A percentile compares a stretch with the other conserved stretches of the same genome.
These are phyloP conservation scores for Panulirus ornatus DNA, from an alignment of 1,140 invertebrate genomes.

Conservation along the genomic window DNA sequence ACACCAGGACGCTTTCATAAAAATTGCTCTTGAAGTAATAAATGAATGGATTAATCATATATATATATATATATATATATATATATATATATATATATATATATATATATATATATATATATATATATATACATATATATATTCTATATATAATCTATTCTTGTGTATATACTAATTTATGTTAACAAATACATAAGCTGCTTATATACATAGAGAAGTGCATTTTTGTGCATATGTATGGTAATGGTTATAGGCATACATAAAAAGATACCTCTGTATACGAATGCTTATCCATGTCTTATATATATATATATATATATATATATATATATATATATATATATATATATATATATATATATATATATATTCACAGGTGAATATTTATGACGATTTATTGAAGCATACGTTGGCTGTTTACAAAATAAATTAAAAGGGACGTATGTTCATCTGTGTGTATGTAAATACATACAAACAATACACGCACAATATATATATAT, in stretches of 20 bases:
- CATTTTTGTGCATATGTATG: slow-evolving; percentile 20
- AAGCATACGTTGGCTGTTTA: neutral
- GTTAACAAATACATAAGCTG: neutral
- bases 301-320: slow-evolving; percentile 50
- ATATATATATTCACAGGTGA: slow-evolving; percentile 19
- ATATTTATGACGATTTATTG: slow-evolving; percentile 34
- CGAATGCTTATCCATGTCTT: too few relatives aligned
- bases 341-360: slow-evolving; percentile 53
- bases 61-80: neutral
- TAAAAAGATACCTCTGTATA: slow-evolving; percentile 40
- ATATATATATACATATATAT: slow-evolving; percentile 49
- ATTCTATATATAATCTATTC: slow-evolving; percentile 43
- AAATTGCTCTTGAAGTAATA: too few relatives aligned
- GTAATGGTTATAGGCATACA: neutral
- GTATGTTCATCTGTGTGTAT: neutral
- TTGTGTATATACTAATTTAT: neutral
- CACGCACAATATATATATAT: too few relatives aligned
- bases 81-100: slow-evolving; percentile 51
- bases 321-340: slow-evolving; percentile 52
- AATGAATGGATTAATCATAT: neutral
- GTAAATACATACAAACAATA: neutral
- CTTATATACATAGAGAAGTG: slow-evolving; percentile 22
- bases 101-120: slow-evolving; percentile 50
- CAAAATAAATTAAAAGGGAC: neutral
- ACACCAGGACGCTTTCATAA: too few relatives aligned